These are phyloP conservation scores for Cepphus grylle DNA, from an alignment of 2,113 vertebrate species.

Conservation along the genomic window DNA sequence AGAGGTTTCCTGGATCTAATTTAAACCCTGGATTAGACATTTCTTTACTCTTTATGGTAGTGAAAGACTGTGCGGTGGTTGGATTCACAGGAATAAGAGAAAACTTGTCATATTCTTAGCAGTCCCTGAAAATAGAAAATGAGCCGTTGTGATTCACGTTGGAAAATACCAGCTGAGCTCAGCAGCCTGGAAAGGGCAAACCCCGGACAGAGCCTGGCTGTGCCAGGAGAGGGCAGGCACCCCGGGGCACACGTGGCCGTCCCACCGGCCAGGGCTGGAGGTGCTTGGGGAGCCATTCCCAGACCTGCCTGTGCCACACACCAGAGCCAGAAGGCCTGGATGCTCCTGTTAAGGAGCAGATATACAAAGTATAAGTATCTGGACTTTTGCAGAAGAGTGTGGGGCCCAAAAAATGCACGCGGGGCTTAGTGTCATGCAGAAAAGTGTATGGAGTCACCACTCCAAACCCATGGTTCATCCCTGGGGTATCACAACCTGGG, in stretches of 20 bases:
- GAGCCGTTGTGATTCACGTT: not conserved
- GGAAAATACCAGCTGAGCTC: not conserved
- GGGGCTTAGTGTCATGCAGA: rapidly evolving
- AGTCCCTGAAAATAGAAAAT: constrained; percentile 11
- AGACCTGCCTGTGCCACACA: not conserved
- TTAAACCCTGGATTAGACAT: not conserved
- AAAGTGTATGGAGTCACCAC: not conserved
- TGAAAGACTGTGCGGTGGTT: not conserved
- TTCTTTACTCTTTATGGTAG: constrained; percentile 12
- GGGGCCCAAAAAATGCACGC: rapidly evolving
- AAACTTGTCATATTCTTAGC: constrained; percentile 12
- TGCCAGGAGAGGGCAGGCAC: not conserved
- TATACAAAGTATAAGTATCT: not conserved
- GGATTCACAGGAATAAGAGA: not conserved
- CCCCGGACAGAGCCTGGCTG: rapidly evolving
- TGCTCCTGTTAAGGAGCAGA: rapidly evolving
- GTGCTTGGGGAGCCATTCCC: not conserved
- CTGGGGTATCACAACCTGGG: not conserved
- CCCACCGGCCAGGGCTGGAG: rapidly evolving
- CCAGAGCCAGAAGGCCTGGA: not conserved
- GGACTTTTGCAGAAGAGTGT: not conserved
- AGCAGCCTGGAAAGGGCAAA: not conserved
- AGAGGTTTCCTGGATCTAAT: constrained; percentile 4
- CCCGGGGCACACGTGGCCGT: rapidly evolving
- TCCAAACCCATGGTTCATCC: not conserved